These are phyloP conservation scores for Cyanistes caeruleus DNA, from an alignment of 2,113 vertebrate genomes.

Conservation along the genomic window DNA sequence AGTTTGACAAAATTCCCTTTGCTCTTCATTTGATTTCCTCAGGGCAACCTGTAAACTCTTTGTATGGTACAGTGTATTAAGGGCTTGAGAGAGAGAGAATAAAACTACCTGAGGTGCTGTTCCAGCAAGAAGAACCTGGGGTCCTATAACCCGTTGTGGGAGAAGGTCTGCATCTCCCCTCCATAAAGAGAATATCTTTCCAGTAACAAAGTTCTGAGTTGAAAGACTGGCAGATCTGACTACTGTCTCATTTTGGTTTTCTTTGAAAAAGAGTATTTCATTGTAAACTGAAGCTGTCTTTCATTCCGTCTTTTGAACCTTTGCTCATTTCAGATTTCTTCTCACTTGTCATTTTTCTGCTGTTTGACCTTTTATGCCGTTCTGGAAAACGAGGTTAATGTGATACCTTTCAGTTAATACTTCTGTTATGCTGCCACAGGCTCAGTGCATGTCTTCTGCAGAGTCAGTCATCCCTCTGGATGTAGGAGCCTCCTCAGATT, in stretches of 20 bases:
- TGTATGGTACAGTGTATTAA: not conserved
- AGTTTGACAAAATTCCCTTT: not conserved
- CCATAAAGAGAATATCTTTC: not conserved
- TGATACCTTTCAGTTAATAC: not conserved
- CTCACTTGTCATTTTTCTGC: not conserved
- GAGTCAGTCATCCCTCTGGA: not conserved
- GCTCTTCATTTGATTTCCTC: not conserved
- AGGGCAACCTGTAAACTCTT: not conserved
- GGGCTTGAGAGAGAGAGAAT: not conserved
- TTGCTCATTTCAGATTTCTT: not conserved
- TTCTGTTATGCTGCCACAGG: not conserved
- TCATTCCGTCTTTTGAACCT: not conserved
- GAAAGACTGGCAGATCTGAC: not conserved
- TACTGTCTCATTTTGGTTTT: not conserved
- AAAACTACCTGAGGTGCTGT: not conserved
- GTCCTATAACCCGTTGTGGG: rapidly evolving
- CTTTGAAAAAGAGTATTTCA: not conserved
- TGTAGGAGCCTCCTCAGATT: not conserved
- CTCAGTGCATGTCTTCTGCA: not conserved
- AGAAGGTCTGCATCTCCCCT: not conserved
- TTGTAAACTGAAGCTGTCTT: not conserved
- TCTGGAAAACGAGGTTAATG: not conserved
- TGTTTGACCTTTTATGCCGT: not conserved
- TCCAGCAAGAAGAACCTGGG: not conserved
- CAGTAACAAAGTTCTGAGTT: not conserved